Evolutionary conservation across 2,797 vertebrate genomes (phyloP).

Genomic region (Borostomias antarcticus): DNA sequence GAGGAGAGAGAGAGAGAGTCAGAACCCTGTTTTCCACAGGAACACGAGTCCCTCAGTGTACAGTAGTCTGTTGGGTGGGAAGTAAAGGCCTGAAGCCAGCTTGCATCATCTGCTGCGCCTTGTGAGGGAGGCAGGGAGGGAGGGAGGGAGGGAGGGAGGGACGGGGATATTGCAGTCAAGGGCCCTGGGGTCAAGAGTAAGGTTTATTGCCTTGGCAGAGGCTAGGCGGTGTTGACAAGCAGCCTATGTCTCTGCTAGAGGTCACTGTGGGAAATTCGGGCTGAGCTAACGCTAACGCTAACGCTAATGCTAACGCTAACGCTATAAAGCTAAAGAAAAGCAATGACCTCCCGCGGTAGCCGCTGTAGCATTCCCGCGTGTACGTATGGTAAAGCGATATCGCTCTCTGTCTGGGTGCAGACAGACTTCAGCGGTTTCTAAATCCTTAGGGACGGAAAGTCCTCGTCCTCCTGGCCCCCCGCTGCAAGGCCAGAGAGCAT

Average conservation of each 20-base stretch:
- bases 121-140: conserved; percentile 49
- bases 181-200: conserved; percentile 72
- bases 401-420: conserved; percentile 49
- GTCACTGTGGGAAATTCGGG: conserved; percentile 61
- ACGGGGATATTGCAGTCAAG: conserved; percentile 68
- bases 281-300: conserved; percentile 29
- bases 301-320: conserved; percentile 5
- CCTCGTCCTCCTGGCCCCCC: conserved; percentile 58
- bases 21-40: conserved; percentile 30
- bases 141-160: background rate
- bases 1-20: too few relatives aligned
- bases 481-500: conserved; percentile 70
- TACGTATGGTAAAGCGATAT: conserved; percentile 40
- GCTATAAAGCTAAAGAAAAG: background rate
- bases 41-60: conserved; percentile 56
- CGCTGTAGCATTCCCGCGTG: conserved; percentile 12
- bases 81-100: conserved; percentile 48
- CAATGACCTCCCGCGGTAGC: conserved; percentile 12
- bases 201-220: conserved; percentile 77
- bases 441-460: conserved; percentile 54
- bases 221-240: conserved; percentile 70
- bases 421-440: conserved; percentile 61
- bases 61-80: conserved; percentile 43
- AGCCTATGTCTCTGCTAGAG: conserved; percentile 64
- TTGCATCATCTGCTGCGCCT: conserved; percentile 54